These are phyloP conservation scores for Aporophyla lueneburgensis DNA, from an alignment of 2,888 invertebrate genomes.

Conservation along the genomic window DNA sequence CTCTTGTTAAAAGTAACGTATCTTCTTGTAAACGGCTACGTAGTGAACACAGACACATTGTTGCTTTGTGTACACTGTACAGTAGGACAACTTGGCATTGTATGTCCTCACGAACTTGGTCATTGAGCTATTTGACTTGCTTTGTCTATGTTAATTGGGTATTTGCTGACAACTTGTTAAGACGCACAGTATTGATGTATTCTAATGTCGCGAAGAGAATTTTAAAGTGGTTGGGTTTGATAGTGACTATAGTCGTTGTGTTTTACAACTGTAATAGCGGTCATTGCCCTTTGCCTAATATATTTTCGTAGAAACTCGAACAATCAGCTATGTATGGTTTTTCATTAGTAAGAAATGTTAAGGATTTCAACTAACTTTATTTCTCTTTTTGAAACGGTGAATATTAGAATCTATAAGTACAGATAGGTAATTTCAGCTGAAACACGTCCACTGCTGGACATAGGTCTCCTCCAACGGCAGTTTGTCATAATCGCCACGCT, in stretches of 20 bases:
- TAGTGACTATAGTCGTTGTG: background rate
- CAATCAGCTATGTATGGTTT: background rate
- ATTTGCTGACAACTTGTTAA: constrained; percentile 29
- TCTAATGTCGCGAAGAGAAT: background rate
- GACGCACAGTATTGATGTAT: constrained; percentile 1
- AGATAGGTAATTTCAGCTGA: too few species aligned
- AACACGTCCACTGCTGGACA: too few species aligned
- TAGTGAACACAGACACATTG: constrained; percentile 8
- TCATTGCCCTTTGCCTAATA: background rate
- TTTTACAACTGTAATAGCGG: background rate
- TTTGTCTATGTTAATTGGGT: constrained; percentile 23
- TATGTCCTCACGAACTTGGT: constrained; percentile 19
- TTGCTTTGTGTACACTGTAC: constrained; percentile 11
- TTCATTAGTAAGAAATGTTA: background rate
- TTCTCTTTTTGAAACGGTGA: background rate
- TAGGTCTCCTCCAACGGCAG: too few species aligned
- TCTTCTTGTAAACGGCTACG: background rate
- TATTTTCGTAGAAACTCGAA: background rate
- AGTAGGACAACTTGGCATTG: constrained; percentile 15
- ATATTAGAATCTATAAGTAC: too few species aligned
- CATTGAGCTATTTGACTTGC: constrained; percentile 47
- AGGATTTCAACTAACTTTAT: background rate
- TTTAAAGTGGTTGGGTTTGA: background rate
- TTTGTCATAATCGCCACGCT: too few species aligned
- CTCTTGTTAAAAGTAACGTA: background rate